These are phyloP conservation scores for Hyles euphorbiae DNA, from an alignment of 1,140 invertebrate genomes.

Conservation along the genomic window DNA sequence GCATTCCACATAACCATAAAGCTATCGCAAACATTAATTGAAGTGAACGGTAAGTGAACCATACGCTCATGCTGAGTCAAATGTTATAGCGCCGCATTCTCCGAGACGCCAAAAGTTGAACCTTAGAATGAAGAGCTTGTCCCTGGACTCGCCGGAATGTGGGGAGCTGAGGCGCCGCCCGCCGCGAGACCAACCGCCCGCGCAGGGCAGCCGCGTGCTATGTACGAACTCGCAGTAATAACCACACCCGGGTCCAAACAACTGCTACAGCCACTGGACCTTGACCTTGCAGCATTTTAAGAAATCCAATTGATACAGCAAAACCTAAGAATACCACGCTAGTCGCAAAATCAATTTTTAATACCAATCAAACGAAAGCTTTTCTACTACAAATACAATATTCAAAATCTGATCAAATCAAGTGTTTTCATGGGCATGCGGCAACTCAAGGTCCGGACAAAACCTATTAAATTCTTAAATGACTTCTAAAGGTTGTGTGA, in stretches of 20 bases:
- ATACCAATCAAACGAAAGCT: too few relatives aligned
- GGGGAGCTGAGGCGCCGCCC: slow-evolving; percentile 88
- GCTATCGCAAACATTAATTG: slow-evolving; percentile 8
- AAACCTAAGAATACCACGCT: too few relatives aligned
- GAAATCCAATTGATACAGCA: too few relatives aligned
- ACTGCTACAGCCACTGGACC: slow-evolving; percentile 6
- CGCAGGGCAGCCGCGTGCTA: slow-evolving; percentile 67
- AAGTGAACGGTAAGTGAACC: slow-evolving; percentile 27
- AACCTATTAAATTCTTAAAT: too few relatives aligned
- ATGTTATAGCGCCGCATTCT: slow-evolving; percentile 92
- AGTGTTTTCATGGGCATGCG: too few relatives aligned
- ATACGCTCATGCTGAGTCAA: slow-evolving; percentile 50
- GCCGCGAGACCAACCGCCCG: slow-evolving; percentile 42
- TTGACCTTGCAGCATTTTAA: too few relatives aligned
- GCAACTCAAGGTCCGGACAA: too few relatives aligned
- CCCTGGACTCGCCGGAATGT: slow-evolving; percentile 95
- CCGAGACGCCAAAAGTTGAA: slow-evolving; percentile 96
- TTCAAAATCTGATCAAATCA: too few relatives aligned
- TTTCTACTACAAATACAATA: too few relatives aligned
- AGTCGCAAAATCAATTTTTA: too few relatives aligned
- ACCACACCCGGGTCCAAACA: slow-evolving; percentile 48
- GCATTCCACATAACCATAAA: neutral
- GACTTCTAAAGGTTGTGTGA: too few relatives aligned
- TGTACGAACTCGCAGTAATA: slow-evolving; percentile 60
- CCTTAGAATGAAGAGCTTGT: slow-evolving; percentile 97